Evolutionary conservation across 2,888 invertebrate genomes (phyloP).

Genomic region (Meteorus cinctellus): DNA sequence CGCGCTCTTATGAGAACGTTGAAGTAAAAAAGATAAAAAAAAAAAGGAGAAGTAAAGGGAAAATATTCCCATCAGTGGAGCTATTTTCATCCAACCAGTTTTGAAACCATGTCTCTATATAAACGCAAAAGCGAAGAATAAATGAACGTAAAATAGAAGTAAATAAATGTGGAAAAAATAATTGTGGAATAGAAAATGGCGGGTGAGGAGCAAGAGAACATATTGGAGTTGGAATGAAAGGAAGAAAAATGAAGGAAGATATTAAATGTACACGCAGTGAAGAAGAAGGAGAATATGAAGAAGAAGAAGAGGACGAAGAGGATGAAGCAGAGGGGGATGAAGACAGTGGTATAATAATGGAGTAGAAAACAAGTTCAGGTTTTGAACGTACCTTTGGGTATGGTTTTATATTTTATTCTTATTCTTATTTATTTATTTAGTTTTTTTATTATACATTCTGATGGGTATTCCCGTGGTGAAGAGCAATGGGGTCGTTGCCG

Average conservation of each 20-base stretch:
- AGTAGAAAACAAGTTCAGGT: not conserved
- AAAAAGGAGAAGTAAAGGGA: not conserved
- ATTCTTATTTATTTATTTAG: not conserved
- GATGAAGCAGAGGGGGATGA: not conserved
- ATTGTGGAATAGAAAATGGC: conserved; percentile 38
- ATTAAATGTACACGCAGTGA: not conserved
- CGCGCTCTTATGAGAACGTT: not conserved
- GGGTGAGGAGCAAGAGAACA: conserved; percentile 40
- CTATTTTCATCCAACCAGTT: conserved; percentile 57
- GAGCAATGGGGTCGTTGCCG: conserved; percentile 38
- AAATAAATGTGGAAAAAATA: not conserved
- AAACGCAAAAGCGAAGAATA: conserved; percentile 29
- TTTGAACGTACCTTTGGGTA: conserved; percentile 2
- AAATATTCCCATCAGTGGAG: conserved; percentile 33
- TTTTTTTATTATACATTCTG: not conserved
- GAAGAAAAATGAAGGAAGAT: not conserved
- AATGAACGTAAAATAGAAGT: too few species aligned
- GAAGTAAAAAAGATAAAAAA: not conserved
- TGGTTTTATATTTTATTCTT: not conserved
- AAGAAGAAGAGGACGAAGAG: too few species aligned
- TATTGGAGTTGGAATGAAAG: not conserved
- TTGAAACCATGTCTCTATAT: conserved; percentile 39
- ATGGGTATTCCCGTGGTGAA: conserved; percentile 14
- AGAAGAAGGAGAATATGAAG: too few species aligned
- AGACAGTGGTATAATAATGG: conserved; percentile 18